These are phyloP conservation scores for Beroe ovata DNA, from an alignment of 37 sponge, comb jelly and placozoan genomes.

Conservation along the genomic window DNA sequence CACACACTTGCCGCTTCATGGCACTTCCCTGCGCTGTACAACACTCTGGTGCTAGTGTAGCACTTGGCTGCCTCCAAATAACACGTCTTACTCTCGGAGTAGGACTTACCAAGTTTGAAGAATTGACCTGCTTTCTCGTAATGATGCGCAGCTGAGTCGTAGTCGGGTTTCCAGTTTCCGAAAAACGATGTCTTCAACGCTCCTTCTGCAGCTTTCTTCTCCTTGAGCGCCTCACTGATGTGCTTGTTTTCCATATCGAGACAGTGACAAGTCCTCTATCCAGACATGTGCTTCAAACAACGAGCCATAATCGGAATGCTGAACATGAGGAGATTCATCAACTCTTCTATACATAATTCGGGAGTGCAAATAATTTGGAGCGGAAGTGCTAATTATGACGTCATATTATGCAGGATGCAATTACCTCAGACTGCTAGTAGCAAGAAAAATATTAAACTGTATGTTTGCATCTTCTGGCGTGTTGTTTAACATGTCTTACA, in stretches of 20 bases:
- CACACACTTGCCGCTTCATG: not conserved
- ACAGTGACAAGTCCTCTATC: not conserved
- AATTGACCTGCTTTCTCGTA: constrained; percentile 17
- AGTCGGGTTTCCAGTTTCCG: constrained; percentile 53
- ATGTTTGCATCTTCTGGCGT: too few relatives aligned
- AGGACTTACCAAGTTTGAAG: constrained; percentile 19
- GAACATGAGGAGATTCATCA: too few relatives aligned
- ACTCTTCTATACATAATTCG: too few relatives aligned
- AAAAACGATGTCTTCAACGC: constrained; percentile 49
- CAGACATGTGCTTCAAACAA: too few relatives aligned
- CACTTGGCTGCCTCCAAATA: constrained; percentile 1
- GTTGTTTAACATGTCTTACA: too few relatives aligned
- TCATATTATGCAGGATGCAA: too few relatives aligned
- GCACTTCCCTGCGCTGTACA: constrained; percentile 31
- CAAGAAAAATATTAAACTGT: too few relatives aligned
- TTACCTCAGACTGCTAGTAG: too few relatives aligned
- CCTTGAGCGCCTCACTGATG: constrained; percentile 26
- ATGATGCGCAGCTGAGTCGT: constrained; percentile 36
- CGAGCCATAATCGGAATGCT: too few relatives aligned
- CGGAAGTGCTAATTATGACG: too few relatives aligned
- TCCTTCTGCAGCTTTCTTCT: constrained; percentile 16
- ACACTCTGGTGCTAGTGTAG: not conserved
- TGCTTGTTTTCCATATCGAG: constrained; percentile 1
- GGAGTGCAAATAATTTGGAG: too few relatives aligned
- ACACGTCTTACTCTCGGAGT: not conserved